phyloP scores from a whole-genome alignment of 2,888 invertebrate species.

The Leistus spinibarbis region DNA sequence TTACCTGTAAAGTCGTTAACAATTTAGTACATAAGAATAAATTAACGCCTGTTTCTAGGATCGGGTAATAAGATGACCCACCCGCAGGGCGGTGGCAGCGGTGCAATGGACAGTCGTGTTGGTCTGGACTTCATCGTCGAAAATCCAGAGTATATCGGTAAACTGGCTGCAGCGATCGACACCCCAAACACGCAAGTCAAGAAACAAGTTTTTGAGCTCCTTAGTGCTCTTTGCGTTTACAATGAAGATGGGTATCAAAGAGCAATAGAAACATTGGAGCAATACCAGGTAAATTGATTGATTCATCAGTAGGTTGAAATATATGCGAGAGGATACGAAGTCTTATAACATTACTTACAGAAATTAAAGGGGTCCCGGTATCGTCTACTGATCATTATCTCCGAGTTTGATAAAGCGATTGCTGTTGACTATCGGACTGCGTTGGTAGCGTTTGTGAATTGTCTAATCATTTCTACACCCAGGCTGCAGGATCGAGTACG shows the following conservation, averaged over 20 bases:
- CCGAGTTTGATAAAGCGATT: conserved; percentile 82
- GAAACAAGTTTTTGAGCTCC: conserved; percentile 94
- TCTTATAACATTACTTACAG: too few species aligned
- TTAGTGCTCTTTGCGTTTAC: conserved; percentile 94
- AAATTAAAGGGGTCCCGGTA: conserved; percentile 79
- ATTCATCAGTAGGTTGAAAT: too few species aligned
- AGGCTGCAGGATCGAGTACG: conserved; percentile 84
- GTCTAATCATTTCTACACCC: conserved; percentile 90
- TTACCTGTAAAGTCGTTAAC: too few species aligned
- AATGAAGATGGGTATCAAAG: conserved; percentile 87
- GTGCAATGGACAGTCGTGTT: conserved; percentile 81
- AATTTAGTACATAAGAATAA: too few species aligned
- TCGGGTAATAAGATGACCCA: conserved; percentile 10
- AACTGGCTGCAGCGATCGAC: conserved; percentile 91
- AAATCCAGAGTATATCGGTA: conserved; percentile 89
- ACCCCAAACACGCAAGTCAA: conserved; percentile 89
- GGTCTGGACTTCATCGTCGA: conserved; percentile 94
- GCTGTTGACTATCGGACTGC: conserved; percentile 90
- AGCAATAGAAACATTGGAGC: conserved; percentile 88
- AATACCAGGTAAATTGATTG: conserved; percentile 85
- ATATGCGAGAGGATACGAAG: too few species aligned
- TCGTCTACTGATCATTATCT: conserved; percentile 85
- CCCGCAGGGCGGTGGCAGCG: not conserved
- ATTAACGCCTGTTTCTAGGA: too few species aligned
- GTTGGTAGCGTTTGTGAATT: conserved; percentile 92